phyloP scores from a whole-genome alignment of 2,113 vertebrate species.

The Puffinus mauretanicus region DNA sequence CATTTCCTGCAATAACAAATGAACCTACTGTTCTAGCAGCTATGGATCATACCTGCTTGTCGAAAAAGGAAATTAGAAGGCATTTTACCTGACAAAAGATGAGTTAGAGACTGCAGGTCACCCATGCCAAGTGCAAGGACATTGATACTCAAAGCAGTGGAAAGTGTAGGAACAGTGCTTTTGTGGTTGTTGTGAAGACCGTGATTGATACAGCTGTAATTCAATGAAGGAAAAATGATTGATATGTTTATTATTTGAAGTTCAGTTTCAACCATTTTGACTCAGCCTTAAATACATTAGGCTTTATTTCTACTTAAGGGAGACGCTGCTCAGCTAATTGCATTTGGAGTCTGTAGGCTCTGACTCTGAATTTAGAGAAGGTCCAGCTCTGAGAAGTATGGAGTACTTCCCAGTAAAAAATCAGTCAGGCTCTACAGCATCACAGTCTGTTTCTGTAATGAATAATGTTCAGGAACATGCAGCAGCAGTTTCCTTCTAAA shows the following conservation, averaged over 20 bases:
- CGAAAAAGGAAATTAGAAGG: not conserved
- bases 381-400: not conserved
- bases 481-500: not conserved
- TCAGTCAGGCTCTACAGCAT: not conserved
- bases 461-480: not conserved
- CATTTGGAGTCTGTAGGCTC: not conserved
- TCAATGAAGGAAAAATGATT: not conserved
- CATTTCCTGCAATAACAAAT: not conserved
- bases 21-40: not conserved
- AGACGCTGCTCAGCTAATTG: not conserved
- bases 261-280: not conserved
- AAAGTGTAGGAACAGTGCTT: not conserved
- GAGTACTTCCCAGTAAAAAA: not conserved
- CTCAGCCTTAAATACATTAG: not conserved
- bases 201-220: conserved; percentile 21
- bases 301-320: not conserved
- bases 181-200: not conserved
- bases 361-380: not conserved
- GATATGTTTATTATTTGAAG: conserved; percentile 37
- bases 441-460: not conserved
- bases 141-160: not conserved
- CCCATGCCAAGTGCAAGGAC: not conserved
- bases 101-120: not conserved
- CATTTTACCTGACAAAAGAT: not conserved
- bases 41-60: conserved; percentile 4